These are phyloP conservation scores for Craniophora ligustri DNA, from an alignment of 2,888 invertebrate species.

Conservation along the genomic window DNA sequence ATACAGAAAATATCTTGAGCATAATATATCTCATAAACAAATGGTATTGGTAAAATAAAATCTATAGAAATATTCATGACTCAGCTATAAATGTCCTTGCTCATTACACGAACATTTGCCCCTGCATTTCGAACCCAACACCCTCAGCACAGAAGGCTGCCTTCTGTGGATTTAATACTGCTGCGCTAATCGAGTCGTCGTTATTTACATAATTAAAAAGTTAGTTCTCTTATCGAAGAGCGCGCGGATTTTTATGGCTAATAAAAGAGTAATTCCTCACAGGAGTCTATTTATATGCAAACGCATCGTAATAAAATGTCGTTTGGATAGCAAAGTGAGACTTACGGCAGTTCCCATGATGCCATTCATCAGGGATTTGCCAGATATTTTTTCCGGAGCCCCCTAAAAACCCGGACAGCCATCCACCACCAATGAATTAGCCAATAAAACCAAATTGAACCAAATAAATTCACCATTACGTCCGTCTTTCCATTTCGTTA, in stretches of 20 bases:
- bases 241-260: conserved; percentile 53
- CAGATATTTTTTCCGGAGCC: conserved; percentile 68
- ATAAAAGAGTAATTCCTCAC: conserved; percentile 69
- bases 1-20: conserved; percentile 35
- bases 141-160: too few species aligned
- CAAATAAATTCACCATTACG: conserved; percentile 83
- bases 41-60: too few species aligned
- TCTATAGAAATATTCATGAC: too few species aligned
- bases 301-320: conserved; percentile 74
- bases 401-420: conserved; percentile 61
- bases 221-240: conserved; percentile 50
- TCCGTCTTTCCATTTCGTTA: conserved; percentile 76
- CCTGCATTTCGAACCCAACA: too few species aligned
- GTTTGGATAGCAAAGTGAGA: conserved; percentile 66
- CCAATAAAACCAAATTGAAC: conserved; percentile 87
- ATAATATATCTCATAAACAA: too few species aligned
- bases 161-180: too few species aligned
- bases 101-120: too few species aligned
- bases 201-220: conserved; percentile 42
- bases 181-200: too few species aligned
- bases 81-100: too few species aligned
- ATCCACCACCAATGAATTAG: conserved; percentile 84
- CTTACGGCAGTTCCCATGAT: conserved; percentile 52
- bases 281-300: conserved; percentile 78
- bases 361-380: conserved; percentile 75